phyloP scores from a whole-genome alignment of 1,140 invertebrate genomes.

The Cotesia chilonis region DNA sequence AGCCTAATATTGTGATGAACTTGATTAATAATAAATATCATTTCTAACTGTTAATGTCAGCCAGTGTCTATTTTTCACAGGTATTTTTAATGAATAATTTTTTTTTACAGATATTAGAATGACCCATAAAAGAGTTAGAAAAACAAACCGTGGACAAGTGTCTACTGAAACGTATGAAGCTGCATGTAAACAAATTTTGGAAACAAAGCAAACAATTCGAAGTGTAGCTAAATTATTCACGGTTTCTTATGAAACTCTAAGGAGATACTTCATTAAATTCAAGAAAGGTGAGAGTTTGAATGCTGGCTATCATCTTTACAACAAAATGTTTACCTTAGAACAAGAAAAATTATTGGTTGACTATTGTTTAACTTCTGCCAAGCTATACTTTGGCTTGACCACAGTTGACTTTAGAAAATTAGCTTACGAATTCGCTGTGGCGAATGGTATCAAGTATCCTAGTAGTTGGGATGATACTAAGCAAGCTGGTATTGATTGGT shows the following conservation, averaged over 20 bases:
- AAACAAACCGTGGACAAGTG: neutral
- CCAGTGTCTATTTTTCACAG: too few species aligned
- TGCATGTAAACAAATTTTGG: neutral
- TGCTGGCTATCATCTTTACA: slow-evolving; percentile 4
- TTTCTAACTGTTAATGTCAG: too few species aligned
- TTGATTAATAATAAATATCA: too few species aligned
- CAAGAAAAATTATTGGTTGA: slow-evolving; percentile 18
- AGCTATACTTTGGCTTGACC: slow-evolving; percentile 49
- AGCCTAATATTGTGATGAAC: too few species aligned
- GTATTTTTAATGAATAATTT: neutral
- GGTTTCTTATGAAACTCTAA: neutral
- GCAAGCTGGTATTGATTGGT: slow-evolving; percentile 56
- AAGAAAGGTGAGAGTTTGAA: neutral
- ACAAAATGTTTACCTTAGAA: slow-evolving; percentile 18
- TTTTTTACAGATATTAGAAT: neutral
- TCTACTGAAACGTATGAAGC: neutral
- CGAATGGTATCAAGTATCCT: slow-evolving; percentile 51
- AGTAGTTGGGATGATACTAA: slow-evolving; percentile 48
- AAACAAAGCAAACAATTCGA: slow-evolving; percentile 1
- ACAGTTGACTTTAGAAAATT: slow-evolving; percentile 48
- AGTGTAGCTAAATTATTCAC: neutral
- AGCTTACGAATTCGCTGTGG: slow-evolving; percentile 56
- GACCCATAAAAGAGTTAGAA: neutral
- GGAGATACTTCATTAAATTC: slow-evolving; percentile 1
- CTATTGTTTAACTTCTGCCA: slow-evolving; percentile 41